Percentiles rank a stretch among this genome's conserved stretches.
Conservation (phyloP, 2,888 invertebrate genomes). For the Polietes domitor region DNA sequence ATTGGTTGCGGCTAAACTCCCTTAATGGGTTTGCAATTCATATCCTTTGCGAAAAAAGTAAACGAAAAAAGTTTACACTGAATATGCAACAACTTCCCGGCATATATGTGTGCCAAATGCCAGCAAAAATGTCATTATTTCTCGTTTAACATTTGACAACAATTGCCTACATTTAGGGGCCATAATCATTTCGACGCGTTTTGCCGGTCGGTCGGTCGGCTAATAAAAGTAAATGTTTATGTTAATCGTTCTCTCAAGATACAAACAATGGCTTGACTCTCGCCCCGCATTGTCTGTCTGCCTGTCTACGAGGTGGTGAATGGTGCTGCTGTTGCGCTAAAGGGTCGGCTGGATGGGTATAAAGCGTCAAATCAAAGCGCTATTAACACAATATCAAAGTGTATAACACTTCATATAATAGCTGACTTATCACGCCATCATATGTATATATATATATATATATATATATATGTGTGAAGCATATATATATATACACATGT, state of each 20-base stretch:
- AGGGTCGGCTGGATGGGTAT: not conserved
- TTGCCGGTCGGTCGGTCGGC: not conserved
- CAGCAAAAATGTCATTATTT: not conserved
- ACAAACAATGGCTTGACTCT: not conserved
- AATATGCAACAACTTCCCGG: not conserved
- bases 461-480: constrained; percentile 3
- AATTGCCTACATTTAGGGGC: constrained; percentile 24
- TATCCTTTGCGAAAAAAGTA: too few species aligned
- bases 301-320: not conserved
- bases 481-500: constrained; percentile 2
- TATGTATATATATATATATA: not conserved
- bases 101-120: not conserved
- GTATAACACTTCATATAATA: constrained; percentile 38
- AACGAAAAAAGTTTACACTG: too few species aligned
- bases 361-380: constrained; percentile 1
- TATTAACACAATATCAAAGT: not conserved
- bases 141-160: constrained; percentile 10
- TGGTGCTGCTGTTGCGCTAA: not conserved
- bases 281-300: not conserved
- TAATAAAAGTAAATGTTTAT: constrained; percentile 21
- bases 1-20: too few species aligned
- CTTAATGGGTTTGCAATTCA: not conserved
- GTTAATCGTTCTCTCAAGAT: constrained; percentile 22
- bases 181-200: not conserved
- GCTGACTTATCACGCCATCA: constrained; percentile 52